Conservation (phyloP, 2,888 invertebrate genomes). For the Idaea aversata region DNA sequence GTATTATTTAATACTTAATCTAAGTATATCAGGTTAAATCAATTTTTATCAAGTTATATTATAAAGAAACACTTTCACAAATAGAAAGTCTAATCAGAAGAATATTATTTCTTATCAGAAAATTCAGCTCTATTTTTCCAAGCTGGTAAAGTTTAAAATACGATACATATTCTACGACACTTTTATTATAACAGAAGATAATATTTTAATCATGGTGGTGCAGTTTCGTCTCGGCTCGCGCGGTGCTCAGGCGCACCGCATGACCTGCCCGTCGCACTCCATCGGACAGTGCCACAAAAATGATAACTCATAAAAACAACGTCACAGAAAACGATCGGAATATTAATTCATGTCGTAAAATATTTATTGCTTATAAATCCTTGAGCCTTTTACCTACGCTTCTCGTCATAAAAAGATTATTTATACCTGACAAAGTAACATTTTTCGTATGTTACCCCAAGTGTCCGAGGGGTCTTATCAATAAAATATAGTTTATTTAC, state of each 20-base stretch:
- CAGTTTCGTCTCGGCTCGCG: slow-evolving; percentile 40
- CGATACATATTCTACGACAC: neutral
- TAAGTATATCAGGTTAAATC: neutral
- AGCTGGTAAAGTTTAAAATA: neutral
- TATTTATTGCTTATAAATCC: slow-evolving; percentile 80
- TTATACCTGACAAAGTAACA: slow-evolving; percentile 78
- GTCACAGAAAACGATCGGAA: slow-evolving; percentile 80
- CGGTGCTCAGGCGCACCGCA: slow-evolving; percentile 39
- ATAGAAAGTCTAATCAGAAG: neutral
- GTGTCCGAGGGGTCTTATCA: slow-evolving; percentile 68
- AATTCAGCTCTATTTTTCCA: neutral
- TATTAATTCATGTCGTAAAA: slow-evolving; percentile 81
- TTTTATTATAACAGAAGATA: slow-evolving; percentile 66
- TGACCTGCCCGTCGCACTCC: slow-evolving; percentile 36
- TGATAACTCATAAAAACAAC: slow-evolving; percentile 80
- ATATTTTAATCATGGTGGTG: slow-evolving; percentile 62
- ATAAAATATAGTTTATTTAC: slow-evolving; percentile 74
- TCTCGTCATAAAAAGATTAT: slow-evolving; percentile 80
- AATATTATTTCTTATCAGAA: neutral
- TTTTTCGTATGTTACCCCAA: slow-evolving; percentile 77
- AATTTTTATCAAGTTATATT: neutral
- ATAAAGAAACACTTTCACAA: neutral
- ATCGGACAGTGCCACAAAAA: slow-evolving; percentile 72
- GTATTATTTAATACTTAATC: neutral
- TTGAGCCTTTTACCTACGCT: slow-evolving; percentile 79